Conservation (phyloP, 2,113 vertebrate species). For the Neolamprologus falcicula region DNA sequence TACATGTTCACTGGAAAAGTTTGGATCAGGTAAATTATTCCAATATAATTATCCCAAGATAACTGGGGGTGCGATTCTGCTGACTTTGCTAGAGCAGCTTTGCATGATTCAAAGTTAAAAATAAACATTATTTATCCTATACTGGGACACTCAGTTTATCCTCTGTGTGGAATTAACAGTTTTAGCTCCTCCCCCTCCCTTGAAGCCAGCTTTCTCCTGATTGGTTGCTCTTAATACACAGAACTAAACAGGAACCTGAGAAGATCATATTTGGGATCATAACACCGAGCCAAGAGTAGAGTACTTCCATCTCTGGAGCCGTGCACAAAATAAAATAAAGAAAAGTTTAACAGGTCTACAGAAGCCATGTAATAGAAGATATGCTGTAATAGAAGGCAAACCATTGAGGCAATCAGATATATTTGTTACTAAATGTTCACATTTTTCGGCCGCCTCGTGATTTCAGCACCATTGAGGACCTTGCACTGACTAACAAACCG, state of each 20-base stretch:
- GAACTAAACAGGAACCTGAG: not conserved
- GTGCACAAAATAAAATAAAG: rapidly evolving
- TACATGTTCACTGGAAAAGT: not conserved
- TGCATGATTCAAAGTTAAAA: not conserved
- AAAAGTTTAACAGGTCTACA: not conserved
- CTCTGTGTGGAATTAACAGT: not conserved
- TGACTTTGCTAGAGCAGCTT: not conserved
- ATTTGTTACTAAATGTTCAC: not conserved
- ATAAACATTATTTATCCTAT: not conserved
- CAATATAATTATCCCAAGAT: not conserved
- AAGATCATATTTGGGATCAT: not conserved
- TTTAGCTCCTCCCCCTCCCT: not conserved
- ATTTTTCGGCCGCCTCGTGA: not conserved
- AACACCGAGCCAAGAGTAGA: not conserved
- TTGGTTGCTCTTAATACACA: not conserved
- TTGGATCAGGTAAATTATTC: not conserved
- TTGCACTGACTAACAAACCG: not conserved
- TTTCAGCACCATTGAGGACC: not conserved
- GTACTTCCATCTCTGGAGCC: not conserved
- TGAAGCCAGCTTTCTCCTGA: not conserved
- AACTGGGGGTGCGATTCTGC: not conserved
- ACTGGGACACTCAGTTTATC: not conserved
- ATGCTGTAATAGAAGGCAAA: not conserved
- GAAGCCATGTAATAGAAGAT: not conserved
- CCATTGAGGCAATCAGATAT: not conserved